Conservation (phyloP, 1,140 invertebrate species). For the Anoplophora glabripennis region DNA sequence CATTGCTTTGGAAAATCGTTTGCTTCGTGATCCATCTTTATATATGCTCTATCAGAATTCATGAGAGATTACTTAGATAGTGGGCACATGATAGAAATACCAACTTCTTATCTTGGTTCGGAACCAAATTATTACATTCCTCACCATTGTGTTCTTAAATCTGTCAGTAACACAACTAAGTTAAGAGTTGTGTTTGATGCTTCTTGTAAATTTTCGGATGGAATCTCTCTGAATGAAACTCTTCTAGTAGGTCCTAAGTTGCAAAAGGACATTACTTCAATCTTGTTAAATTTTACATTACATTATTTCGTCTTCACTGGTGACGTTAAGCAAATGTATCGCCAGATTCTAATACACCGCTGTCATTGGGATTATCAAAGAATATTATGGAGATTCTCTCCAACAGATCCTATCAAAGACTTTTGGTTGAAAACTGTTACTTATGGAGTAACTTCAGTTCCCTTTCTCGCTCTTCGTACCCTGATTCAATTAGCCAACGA, state of each 20-base stretch:
- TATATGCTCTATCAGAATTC: no score
- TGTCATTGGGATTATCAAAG: neutral
- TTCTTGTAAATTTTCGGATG: no score
- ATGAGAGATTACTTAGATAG: constrained; percentile 5
- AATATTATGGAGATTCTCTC: constrained; percentile 6
- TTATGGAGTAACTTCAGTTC: no score
- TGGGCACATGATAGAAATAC: constrained; percentile 16
- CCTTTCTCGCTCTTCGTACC: no score
- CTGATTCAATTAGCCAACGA: no score
- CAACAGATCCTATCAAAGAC: neutral
- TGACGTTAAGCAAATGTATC: constrained; percentile 8
- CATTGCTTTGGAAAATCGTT: no score
- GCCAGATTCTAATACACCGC: neutral
- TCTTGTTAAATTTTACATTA: no score
- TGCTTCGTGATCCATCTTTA: no score
- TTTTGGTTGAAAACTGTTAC: no score
- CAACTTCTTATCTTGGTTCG: neutral
- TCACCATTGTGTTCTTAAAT: constrained; percentile 19
- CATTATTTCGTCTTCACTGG: no score
- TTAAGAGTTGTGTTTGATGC: neutral
- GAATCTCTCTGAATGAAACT: no score
- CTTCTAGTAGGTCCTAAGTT: no score
- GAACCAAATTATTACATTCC: constrained; percentile 7
- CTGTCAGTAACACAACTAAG: constrained; percentile 12
- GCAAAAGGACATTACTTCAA: neutral